Evolutionary conservation across 1,140 invertebrate species (phyloP).

Genomic region (Neodiprion lecontei): DNA sequence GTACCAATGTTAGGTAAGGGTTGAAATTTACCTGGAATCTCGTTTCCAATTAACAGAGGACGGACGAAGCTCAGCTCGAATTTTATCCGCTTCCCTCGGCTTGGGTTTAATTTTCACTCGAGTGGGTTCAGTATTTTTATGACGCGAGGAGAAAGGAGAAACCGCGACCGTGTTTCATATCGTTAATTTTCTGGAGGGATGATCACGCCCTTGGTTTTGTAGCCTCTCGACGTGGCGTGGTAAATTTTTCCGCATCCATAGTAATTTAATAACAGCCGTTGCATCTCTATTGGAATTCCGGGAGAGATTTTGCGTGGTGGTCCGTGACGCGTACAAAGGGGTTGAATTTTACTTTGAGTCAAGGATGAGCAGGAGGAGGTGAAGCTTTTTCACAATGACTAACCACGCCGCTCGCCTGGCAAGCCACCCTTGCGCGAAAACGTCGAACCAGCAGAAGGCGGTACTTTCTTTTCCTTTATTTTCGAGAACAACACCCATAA

Average conservation of each 20-base stretch:
- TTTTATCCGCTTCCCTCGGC: not conserved
- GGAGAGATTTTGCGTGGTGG: constrained; percentile 16
- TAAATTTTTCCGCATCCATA: constrained; percentile 45
- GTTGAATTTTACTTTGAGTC: constrained; percentile 23
- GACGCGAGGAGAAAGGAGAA: constrained; percentile 1
- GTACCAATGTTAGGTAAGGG: too few relatives aligned
- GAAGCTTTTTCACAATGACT: too few relatives aligned
- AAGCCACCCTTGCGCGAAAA: too few relatives aligned
- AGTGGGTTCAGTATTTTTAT: not conserved
- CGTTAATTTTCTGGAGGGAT: constrained; percentile 50
- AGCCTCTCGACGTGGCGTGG: constrained; percentile 27
- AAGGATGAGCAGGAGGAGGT: too few relatives aligned
- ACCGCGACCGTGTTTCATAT: constrained; percentile 50
- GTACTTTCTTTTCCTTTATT: too few relatives aligned
- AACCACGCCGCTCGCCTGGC: too few relatives aligned
- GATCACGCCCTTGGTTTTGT: not conserved
- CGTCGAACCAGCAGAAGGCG: too few relatives aligned
- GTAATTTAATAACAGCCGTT: constrained; percentile 53
- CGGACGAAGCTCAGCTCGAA: too few relatives aligned
- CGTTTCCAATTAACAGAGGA: too few relatives aligned
- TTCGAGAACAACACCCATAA: too few relatives aligned
- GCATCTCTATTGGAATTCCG: constrained; percentile 20
- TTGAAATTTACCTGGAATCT: too few relatives aligned
- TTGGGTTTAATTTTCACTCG: not conserved
- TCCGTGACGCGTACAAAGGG: constrained; percentile 12